phyloP scores from a whole-genome alignment of 2,888 invertebrate species.

The Cheilosia impressa region DNA sequence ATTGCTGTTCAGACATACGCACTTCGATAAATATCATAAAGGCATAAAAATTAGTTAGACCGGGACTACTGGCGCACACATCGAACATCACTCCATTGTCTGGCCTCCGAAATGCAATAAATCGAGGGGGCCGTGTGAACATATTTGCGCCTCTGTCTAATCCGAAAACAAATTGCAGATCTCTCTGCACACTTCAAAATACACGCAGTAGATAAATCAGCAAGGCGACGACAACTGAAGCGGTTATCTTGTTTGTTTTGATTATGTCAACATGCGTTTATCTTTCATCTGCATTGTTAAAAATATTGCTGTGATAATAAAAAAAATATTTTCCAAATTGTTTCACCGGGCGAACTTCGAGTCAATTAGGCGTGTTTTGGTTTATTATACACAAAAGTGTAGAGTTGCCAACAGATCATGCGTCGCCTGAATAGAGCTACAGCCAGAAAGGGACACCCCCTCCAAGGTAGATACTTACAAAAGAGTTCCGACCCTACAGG shows the following conservation, averaged over 20 bases:
- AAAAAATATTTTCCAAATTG: too few species aligned
- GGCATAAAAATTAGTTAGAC: neutral
- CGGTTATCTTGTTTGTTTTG: conserved; percentile 7
- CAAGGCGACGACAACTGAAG: neutral
- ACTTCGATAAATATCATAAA: conserved; percentile 20
- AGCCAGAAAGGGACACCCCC: too few species aligned
- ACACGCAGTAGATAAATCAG: conserved; percentile 19
- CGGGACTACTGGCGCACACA: neutral
- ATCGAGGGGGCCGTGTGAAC: conserved; percentile 29
- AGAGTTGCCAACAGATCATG: too few species aligned
- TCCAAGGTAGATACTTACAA: too few species aligned
- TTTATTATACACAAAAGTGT: too few species aligned
- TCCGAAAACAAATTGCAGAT: conserved; percentile 37
- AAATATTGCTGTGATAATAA: conserved; percentile 6
- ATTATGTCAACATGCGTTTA: conserved; percentile 28
- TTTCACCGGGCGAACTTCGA: neutral
- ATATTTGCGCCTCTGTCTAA: conserved; percentile 32
- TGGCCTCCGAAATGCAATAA: conserved; percentile 19
- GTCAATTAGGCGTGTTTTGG: too few species aligned
- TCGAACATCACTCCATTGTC: neutral
- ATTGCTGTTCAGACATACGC: neutral
- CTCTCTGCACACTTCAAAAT: neutral
- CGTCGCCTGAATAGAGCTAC: too few species aligned
- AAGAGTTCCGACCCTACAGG: too few species aligned
- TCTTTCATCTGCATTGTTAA: conserved; percentile 59